phyloP scores from a whole-genome alignment of 2,888 invertebrate species.

The Caenorhabditis doughertyi region DNA sequence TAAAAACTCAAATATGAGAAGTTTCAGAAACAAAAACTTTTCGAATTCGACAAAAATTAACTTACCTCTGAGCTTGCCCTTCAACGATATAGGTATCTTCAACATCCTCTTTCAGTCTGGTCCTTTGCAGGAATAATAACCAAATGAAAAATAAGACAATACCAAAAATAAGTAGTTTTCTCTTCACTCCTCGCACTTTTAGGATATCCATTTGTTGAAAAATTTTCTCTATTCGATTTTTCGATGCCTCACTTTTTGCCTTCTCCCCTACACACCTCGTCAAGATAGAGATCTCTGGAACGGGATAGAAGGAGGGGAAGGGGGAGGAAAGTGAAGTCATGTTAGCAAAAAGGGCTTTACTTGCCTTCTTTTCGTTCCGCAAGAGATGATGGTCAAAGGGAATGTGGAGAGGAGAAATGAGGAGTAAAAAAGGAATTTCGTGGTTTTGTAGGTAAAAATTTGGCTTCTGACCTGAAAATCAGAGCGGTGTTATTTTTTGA shows the following conservation, averaged over 20 bases:
- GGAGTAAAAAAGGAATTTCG: neutral
- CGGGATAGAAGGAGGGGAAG: no score
- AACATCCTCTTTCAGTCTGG: neutral
- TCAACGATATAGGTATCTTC: slow-evolving; percentile 20
- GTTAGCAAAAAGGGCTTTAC: neutral
- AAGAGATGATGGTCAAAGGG: neutral
- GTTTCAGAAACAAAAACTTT: no score
- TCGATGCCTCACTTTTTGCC: slow-evolving; percentile 11
- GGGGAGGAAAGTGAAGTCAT: neutral
- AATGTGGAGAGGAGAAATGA: no score
- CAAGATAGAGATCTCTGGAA: slow-evolving; percentile 5
- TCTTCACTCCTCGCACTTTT: slow-evolving; percentile 1
- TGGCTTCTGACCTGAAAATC: no score
- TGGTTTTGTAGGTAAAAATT: neutral
- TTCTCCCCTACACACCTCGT: no score
- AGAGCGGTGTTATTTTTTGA: no score
- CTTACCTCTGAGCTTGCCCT: slow-evolving; percentile 4
- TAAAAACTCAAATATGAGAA: neutral
- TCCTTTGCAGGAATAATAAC: neutral
- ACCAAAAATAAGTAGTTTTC: slow-evolving; percentile 17
- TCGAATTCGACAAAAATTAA: neutral
- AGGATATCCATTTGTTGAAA: slow-evolving; percentile 23
- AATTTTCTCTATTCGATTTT: neutral
- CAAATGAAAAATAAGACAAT: slow-evolving; percentile 19
- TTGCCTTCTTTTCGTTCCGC: slow-evolving; percentile 23